phyloP scores from a whole-genome alignment of 2,888 invertebrate genomes.

The Meiosimyza platycephala region DNA sequence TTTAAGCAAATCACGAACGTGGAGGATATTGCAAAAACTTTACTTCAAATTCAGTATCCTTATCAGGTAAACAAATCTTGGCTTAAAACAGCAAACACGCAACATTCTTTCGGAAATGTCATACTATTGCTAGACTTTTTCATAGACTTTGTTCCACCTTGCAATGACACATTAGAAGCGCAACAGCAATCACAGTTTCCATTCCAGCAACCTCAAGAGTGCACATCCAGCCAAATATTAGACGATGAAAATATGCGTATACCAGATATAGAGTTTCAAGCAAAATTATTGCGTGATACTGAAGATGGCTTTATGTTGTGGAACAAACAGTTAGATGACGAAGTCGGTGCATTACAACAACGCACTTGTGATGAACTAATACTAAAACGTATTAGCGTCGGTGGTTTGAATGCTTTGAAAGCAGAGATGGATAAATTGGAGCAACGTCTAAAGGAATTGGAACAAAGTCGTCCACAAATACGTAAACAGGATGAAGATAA shows the following conservation, averaged over 20 bases:
- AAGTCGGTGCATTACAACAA: slow-evolving; percentile 52
- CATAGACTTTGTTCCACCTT: slow-evolving; percentile 55
- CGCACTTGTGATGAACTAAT: slow-evolving; percentile 53
- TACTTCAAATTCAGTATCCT: slow-evolving; percentile 62
- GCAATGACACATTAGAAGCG: slow-evolving; percentile 18
- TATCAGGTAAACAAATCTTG: slow-evolving; percentile 64
- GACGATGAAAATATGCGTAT: slow-evolving; percentile 44
- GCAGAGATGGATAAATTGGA: slow-evolving; percentile 41
- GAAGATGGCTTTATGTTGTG: slow-evolving; percentile 58
- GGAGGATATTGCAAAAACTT: slow-evolving; percentile 59
- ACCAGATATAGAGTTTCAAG: slow-evolving; percentile 55
- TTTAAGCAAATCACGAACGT: slow-evolving; percentile 57
- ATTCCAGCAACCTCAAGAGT: slow-evolving; percentile 46
- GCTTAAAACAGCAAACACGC: slow-evolving; percentile 64
- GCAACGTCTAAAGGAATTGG: slow-evolving; percentile 42
- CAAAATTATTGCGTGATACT: slow-evolving; percentile 49
- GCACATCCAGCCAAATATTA: slow-evolving; percentile 16
- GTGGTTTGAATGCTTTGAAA: slow-evolving; percentile 47
- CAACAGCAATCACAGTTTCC: slow-evolving; percentile 34
- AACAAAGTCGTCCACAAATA: slow-evolving; percentile 43
- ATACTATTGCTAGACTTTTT: slow-evolving; percentile 62
- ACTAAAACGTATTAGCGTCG: slow-evolving; percentile 48
- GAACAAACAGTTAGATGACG: slow-evolving; percentile 57
- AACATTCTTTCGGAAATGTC: slow-evolving; percentile 63
- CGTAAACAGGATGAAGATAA: slow-evolving; percentile 48